Base-by-base conservation (phyloP, 2,888 invertebrate species). In the Noctua janthina region DNA sequence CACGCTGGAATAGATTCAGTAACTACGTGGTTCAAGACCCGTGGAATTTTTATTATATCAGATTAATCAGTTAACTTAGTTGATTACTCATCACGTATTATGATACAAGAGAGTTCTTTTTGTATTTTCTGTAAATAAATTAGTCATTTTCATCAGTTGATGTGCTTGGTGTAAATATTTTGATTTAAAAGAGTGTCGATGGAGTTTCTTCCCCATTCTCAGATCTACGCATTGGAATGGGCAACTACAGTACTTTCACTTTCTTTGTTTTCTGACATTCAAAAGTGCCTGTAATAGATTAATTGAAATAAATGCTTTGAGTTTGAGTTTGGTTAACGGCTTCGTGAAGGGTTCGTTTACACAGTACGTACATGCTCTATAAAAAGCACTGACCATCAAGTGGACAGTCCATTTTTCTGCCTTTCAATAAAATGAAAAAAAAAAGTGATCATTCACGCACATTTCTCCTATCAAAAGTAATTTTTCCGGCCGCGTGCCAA, bases 401-500 rank as follows among this genome's bases (percentile, higher is more conserved):
- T 23, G 20, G 3, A 23, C 20, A 20, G 20, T 1, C 17, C 5
- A 23, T 39, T 43, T 67, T 23, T 13, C 66, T 11, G 39, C 5
- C 10, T 29, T 29, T 62, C 29, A 39, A 39, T 39, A 20, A 39
- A 35, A 64, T 17, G 6, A 17, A 49, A 39, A 56, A 39, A 56
- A 43, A n/a, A 81, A 35, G 35, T 23, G 13, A 59, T n/a, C 15
- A 56, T 43, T 49, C 13, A 51, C 59, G 67, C 43, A 79, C 17
- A 54, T 20, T 35, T 29, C 23, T 66, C 29, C 51, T 67, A 56
- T 23, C 7, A 71, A 74, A 74, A 62, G 51, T 62, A 39, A 54
- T 76, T 72, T 78, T 78, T 69, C 72, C 39, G 39, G 17, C n/a
- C 51, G 62, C 75, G 70, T 74, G 74, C n/a, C 82, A 78, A 78